Conservation (phyloP, 1,140 invertebrate genomes). For the Drosophila lowei region DNA sequence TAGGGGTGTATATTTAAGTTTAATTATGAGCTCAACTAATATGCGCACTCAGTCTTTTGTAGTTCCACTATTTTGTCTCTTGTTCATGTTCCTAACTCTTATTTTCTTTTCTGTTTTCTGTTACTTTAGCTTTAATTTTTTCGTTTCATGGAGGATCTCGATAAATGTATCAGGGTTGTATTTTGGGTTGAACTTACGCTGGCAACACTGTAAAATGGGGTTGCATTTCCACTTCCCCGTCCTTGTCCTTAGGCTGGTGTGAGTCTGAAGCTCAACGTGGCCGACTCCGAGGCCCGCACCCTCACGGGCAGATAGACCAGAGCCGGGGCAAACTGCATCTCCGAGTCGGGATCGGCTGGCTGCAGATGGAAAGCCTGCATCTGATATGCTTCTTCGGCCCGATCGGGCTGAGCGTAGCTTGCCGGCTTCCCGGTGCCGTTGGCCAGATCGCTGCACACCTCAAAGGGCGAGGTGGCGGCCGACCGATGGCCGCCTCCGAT, state of each 20-base stretch:
- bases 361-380: constrained; percentile 82
- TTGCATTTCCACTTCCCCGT: constrained; percentile 28
- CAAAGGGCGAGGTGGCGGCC: constrained; percentile 72
- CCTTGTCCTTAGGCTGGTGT: constrained; percentile 89
- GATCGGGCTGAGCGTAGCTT: constrained; percentile 66
- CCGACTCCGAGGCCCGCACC: constrained; percentile 87
- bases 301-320: constrained; percentile 96
- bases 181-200: constrained; percentile 69
- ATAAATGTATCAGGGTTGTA: background rate
- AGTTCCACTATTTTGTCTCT: constrained; percentile 81
- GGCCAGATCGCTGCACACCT: constrained; percentile 58
- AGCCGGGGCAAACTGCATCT: constrained; percentile 89
- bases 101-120: background rate
- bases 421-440: constrained; percentile 67
- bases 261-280: constrained; percentile 95
- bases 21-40: constrained; percentile 82
- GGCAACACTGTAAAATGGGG: constrained; percentile 62
- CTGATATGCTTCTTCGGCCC: constrained; percentile 64
- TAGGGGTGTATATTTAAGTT: constrained; percentile 59
- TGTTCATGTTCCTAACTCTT: constrained; percentile 59
- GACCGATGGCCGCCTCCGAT: constrained; percentile 47
- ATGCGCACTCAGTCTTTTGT: constrained; percentile 82
- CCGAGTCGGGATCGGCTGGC: constrained; percentile 52
- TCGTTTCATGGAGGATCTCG: background rate
- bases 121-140: background rate